Percentiles rank a stretch among this genome's conserved stretches.
Evolutionary conservation across 2,797 vertebrate genomes (phyloP).

Genomic region (Peromyscus eremicus): DNA sequence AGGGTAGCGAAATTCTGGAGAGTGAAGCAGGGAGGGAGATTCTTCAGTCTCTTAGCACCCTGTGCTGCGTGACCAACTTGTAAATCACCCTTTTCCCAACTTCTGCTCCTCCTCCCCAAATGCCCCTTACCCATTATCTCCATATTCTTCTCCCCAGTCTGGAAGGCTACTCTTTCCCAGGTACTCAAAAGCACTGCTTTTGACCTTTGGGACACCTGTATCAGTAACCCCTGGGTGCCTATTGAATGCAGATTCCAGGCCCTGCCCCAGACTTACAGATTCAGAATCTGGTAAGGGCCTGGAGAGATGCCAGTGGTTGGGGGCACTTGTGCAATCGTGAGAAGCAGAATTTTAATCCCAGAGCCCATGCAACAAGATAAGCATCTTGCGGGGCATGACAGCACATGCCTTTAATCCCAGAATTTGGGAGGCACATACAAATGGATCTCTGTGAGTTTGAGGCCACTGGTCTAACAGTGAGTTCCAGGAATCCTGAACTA

Average conservation of each 20-base stretch:
- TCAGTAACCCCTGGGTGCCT: background rate
- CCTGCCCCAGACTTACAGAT: background rate
- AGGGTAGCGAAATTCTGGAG: background rate
- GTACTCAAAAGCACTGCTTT: background rate
- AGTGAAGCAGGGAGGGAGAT: background rate
- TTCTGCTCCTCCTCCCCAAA: background rate
- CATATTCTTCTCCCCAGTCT: background rate
- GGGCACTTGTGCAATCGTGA: background rate
- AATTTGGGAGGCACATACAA: background rate
- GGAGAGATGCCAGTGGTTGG: background rate
- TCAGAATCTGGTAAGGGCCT: background rate
- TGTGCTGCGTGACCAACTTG: background rate
- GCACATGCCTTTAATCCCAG: background rate
- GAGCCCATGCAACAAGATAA: background rate
- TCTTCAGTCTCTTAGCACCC: background rate
- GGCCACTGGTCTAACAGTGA: background rate
- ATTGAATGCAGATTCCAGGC: background rate
- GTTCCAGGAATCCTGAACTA: background rate
- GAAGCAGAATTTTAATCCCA: background rate
- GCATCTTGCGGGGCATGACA: background rate
- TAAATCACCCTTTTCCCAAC: background rate
- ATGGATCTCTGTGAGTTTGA: background rate
- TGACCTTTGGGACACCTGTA: background rate
- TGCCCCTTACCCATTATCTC: too few species aligned
- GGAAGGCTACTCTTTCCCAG: background rate